These are phyloP conservation scores for Ispidina picta DNA, from an alignment of 2,797 vertebrate species.

Conservation along the genomic window DNA sequence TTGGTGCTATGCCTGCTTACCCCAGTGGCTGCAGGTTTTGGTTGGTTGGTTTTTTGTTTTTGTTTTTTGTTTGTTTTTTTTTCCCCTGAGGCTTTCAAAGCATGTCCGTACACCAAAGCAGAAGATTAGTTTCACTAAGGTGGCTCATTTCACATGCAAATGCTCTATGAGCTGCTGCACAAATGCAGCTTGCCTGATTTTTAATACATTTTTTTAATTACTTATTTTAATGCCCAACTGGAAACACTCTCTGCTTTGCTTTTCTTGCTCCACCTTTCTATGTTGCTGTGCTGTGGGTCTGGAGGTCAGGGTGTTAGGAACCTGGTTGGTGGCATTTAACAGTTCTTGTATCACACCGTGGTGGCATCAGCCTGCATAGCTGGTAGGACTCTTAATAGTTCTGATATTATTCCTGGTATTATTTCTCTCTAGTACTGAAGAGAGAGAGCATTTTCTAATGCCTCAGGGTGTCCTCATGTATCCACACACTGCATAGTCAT, in stretches of 20 bases:
- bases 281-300: not conserved
- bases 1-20: not conserved
- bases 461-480: fast-evolving
- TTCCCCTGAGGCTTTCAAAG: not conserved
- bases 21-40: not conserved
- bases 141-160: slow-evolving; percentile 31
- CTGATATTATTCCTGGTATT: not conserved
- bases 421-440: not conserved
- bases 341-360: fast-evolving
- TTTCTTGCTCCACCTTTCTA: not conserved
- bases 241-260: not conserved
- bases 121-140: not conserved
- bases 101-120: fast-evolving
- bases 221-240: not conserved
- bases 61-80: too few species aligned
- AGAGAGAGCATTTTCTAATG: not conserved
- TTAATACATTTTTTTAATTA: not conserved
- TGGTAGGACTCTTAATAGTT: not conserved
- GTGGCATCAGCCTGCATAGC: not conserved
- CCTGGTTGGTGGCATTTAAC: not conserved
- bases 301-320: not conserved
- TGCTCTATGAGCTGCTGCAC: not conserved
- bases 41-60: too few species aligned
- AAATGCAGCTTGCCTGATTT: not conserved
- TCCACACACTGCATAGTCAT: fast-evolving